Base-by-base conservation (phyloP, 2,113 vertebrate genomes). In the Rhinolophus ferrumequinum region DNA sequence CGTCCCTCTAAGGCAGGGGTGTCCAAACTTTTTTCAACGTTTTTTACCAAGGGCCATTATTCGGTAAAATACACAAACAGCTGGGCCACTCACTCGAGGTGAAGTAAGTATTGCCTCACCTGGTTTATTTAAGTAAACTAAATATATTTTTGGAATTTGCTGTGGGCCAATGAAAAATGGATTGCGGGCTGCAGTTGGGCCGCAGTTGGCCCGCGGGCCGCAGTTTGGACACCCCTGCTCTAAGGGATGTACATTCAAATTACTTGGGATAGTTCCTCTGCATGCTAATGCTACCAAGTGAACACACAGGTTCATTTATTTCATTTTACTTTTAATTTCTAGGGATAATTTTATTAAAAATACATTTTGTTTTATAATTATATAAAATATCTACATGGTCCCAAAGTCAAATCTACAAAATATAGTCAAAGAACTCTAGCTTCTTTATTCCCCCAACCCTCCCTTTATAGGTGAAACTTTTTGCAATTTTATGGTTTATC, bases 341-440 rank as follows among this genome's bases (percentile, higher is more conserved):
- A 52, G 54, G 35, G 35, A 56, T 83, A 41, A 58, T 11, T 70
- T 62, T 70, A 81, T 69, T 88, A 35, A 44, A 76, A 82, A 93
- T 64, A 69, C 9, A 77, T 73, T 54, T 90, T 86, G 54, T 83
- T 77, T 83, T 70, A 85, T 84, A 93, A 62, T 70, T 88, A 75
- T 38, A 15, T 83, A 88, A 94, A 96, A 75, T 86, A 60, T 62
- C 38, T 77, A 30, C 18, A 4, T 83, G 28, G 54, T 33, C 70
- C 26, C 21, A 56, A 24, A 93, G 30, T 73, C 8, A n/a, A 50
- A 47, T 70, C 28, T 89, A 35, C 13, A 76, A 72, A 54, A 35
- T 58, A 66, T 16, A 75, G 67, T 56, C 16, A 52, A 75, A 94
- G 14, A 44, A 54, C 35, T 52, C 70, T 44, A 44, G 24, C 69